A percentile compares a stretch with the other conserved stretches of the same genome.
Conservation (phyloP, 1,140 invertebrate species). For the Drosophila navojoa region DNA sequence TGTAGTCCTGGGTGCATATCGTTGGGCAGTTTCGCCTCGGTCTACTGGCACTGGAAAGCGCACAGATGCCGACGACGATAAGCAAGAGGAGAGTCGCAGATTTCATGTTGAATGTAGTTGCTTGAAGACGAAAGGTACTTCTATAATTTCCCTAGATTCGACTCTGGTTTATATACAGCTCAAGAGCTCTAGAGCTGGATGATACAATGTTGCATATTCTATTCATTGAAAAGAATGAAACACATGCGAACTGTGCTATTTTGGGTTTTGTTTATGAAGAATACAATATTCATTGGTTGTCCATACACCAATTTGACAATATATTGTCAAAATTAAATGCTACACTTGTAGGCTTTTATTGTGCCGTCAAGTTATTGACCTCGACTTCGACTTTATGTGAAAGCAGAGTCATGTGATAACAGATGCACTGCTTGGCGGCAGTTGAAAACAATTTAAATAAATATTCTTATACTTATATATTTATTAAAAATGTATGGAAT, state of each 20-base stretch:
- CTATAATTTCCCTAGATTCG: not conserved
- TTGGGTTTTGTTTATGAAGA: not conserved
- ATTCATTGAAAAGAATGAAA: not conserved
- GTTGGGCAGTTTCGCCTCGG: not conserved
- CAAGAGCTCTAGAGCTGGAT: not conserved
- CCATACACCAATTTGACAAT: not conserved
- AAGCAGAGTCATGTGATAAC: conserved; percentile 53
- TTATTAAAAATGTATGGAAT: too few relatives aligned
- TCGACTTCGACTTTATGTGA: conserved; percentile 31
- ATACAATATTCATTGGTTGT: not conserved
- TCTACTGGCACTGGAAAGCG: not conserved
- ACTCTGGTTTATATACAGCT: conserved; percentile 24
- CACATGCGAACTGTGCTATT: conserved; percentile 3
- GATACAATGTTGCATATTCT: not conserved
- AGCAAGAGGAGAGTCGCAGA: not conserved
- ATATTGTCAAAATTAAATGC: conserved; percentile 27
- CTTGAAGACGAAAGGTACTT: not conserved
- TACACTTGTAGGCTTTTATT: conserved; percentile 29
- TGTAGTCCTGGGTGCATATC: not conserved
- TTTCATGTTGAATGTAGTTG: conserved; percentile 22
- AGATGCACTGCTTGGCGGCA: conserved; percentile 44
- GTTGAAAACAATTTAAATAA: conserved; percentile 42
- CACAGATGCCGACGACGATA: not conserved
- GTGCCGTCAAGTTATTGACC: conserved; percentile 46
- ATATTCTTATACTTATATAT: too few relatives aligned